Conservation (phyloP, 2,797 vertebrate genomes). For the Alauda arvensis region DNA sequence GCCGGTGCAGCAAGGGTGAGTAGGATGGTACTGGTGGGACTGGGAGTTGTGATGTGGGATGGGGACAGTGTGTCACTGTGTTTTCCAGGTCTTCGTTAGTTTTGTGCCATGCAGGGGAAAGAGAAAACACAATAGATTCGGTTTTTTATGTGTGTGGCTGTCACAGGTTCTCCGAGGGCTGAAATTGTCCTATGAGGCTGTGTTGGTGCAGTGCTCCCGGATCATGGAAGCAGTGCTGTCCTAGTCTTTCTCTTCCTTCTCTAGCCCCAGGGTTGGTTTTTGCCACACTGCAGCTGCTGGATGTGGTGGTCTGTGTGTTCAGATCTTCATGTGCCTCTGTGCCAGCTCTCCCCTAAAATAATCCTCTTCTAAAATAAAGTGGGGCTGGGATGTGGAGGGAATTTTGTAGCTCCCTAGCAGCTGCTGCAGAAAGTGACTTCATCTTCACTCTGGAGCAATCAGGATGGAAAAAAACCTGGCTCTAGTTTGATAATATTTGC, state of each 20-base stretch:
- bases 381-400: not conserved
- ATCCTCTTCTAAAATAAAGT: not conserved
- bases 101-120: not conserved
- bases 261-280: not conserved
- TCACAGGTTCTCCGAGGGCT: rapidly evolving
- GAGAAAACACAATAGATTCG: not conserved
- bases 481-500: not conserved
- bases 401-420: not conserved
- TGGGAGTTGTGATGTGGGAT: not conserved
- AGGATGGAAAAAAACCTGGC: not conserved
- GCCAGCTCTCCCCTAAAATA: not conserved
- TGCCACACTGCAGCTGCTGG: not conserved
- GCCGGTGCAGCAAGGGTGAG: constrained; percentile 88
- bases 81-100: rapidly evolving
- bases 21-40: not conserved
- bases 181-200: not conserved
- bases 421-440: not conserved
- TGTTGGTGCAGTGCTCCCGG: not conserved
- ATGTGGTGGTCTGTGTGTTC: not conserved
- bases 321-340: not conserved
- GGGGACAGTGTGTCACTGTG: rapidly evolving
- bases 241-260: not conserved
- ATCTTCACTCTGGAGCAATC: not conserved
- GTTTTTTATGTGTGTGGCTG: not conserved
- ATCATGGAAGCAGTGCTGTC: not conserved